phyloP scores from a whole-genome alignment of 2,113 vertebrate genomes.

The Grallaria varia region DNA sequence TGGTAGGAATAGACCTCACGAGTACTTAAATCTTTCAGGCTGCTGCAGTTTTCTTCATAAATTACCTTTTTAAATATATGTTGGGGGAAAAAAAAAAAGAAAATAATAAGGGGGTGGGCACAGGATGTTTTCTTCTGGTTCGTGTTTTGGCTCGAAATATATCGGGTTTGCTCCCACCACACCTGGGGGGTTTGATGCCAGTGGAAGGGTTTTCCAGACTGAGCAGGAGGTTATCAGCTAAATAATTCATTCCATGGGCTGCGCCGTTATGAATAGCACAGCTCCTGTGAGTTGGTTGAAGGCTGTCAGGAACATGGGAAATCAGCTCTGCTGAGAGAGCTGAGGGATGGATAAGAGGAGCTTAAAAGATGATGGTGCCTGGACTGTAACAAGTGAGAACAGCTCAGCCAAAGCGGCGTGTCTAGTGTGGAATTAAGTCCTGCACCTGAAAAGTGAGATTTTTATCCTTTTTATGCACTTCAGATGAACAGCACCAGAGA shows the following conservation, averaged over 20 bases:
- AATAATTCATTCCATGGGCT: background rate
- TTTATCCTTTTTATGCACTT: conserved; percentile 4
- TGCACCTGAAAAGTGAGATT: conserved; percentile 1
- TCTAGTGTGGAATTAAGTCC: background rate
- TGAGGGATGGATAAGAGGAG: background rate
- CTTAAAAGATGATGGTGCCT: background rate
- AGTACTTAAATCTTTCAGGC: background rate
- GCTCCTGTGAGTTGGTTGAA: background rate
- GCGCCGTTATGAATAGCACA: background rate
- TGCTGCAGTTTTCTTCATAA: background rate
- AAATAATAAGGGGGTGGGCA: background rate
- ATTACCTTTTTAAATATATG: background rate
- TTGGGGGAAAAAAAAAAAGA: background rate
- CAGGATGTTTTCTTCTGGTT: background rate
- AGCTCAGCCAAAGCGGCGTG: background rate
- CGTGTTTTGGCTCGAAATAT: background rate
- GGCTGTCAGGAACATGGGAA: background rate
- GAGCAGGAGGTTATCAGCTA: background rate
- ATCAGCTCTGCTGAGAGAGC: background rate
- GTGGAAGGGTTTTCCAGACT: background rate
- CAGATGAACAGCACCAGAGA: background rate
- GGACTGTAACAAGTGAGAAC: background rate
- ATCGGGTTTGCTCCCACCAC: background rate
- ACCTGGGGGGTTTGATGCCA: background rate
- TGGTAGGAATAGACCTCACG: background rate